phyloP scores from a whole-genome alignment of 1,140 invertebrate species.

The Drosophila burlai region DNA sequence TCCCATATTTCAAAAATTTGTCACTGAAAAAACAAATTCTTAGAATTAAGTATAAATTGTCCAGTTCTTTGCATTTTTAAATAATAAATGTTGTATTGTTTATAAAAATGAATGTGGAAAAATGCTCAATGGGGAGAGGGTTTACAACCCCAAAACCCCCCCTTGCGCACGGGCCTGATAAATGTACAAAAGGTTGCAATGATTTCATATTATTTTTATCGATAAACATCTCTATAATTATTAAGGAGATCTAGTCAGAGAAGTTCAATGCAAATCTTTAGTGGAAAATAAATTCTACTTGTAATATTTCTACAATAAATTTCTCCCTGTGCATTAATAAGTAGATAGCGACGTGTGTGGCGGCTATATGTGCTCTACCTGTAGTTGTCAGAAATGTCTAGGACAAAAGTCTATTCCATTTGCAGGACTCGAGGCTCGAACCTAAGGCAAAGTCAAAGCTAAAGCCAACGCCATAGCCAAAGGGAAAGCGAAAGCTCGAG shows the following conservation, averaged over 20 bases:
- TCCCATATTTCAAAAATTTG: too few species aligned
- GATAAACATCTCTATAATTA: background rate
- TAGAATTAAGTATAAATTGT: too few species aligned
- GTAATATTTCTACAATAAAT: background rate
- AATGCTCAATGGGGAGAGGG: too few species aligned
- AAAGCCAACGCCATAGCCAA: slow-evolving; percentile 31
- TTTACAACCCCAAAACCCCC: too few species aligned
- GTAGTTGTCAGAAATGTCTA: slow-evolving; percentile 36
- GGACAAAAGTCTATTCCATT: slow-evolving; percentile 39
- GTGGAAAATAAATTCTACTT: too few species aligned
- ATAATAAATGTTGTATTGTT: too few species aligned
- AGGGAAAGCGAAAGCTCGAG: slow-evolving; percentile 18
- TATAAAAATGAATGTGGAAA: too few species aligned
- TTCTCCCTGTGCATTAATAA: slow-evolving; percentile 1
- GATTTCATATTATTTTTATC: background rate
- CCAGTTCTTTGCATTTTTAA: too few species aligned
- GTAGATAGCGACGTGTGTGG: background rate
- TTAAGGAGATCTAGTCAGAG: background rate
- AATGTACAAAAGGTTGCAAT: too few species aligned
- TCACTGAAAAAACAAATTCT: too few species aligned
- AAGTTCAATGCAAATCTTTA: background rate
- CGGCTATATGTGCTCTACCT: slow-evolving; percentile 17
- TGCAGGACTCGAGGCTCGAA: slow-evolving; percentile 4
- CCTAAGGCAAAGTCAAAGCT: slow-evolving; percentile 5
- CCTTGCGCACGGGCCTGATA: too few species aligned